Base-by-base conservation (phyloP, 2,888 invertebrate species). In the Octodonta nipae region DNA sequence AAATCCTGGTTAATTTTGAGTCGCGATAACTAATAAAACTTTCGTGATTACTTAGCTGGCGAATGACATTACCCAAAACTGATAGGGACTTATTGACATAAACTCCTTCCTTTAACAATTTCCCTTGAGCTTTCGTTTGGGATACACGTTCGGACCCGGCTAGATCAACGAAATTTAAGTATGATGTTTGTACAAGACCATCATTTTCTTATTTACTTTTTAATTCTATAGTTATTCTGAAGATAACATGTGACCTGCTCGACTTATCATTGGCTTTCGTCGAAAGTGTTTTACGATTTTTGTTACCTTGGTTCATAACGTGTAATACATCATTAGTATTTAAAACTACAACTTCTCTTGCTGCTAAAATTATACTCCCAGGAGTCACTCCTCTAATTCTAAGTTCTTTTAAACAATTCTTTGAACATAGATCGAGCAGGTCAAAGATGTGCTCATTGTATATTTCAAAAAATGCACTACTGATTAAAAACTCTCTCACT, bases 191-290 rank as follows among this genome's bases (percentile, higher is more conserved):
- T 16, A 80, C 73, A n/a, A 72, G 75, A n/a, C 67, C 70, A 43
- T 60, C 31, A 20, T 38, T 42, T 13, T 34, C 34, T 13, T 34
- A 34, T 16, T 30, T 35, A 8, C 33, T 36, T 28, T 38, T 41
- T 4, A 40, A 35, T 31, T 38, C 37, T 67, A 32, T 70, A 63
- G 15, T 68, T n/a, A 89, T 77, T 57, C 84, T 72, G 50, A 89
- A 84, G 50, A 91, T 87, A 1, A 86, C 78, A 56, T 92, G 91
- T 6, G 88, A 88, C 43, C 91, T 67, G 49, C 88, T 88, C 49
- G 88, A 88, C 36, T 75, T 69, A 45, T 86, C 86, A 58, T 91
- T 92, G 81, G 87, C 85, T 40, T 79, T 75, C 1, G 91, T 91
- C 46, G 76, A 75, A 2, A 80, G 87, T 15, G 77, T 75, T 44